These are phyloP conservation scores for Drosophila quinaria DNA, from an alignment of 2,888 invertebrate genomes.

Conservation along the genomic window DNA sequence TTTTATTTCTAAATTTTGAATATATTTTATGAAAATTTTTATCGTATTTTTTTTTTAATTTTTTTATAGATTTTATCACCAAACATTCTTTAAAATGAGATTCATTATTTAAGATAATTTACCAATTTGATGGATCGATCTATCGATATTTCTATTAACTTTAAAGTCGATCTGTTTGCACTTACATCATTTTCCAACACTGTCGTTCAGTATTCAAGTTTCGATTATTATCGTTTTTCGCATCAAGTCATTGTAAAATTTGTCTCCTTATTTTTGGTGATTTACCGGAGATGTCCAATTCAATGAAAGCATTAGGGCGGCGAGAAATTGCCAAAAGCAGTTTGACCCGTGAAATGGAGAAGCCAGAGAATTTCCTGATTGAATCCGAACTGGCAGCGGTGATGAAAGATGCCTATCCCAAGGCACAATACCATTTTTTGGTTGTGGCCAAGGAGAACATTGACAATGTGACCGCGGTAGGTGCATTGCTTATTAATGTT, in stretches of 20 bases:
- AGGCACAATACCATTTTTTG: constrained; percentile 60
- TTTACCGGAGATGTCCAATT: neutral
- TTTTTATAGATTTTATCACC: no score
- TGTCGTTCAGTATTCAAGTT: neutral
- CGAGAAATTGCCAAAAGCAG: neutral
- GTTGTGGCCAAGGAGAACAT: constrained; percentile 53
- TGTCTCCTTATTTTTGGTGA: neutral
- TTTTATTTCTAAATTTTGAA: no score
- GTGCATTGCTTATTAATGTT: neutral
- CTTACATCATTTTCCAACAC: constrained; percentile 18
- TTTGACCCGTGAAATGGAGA: constrained; percentile 14
- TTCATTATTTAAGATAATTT: no score
- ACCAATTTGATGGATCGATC: neutral
- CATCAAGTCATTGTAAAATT: neutral
- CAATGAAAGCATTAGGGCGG: neutral
- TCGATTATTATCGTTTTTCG: neutral
- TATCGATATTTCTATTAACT: neutral
- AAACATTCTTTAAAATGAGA: no score
- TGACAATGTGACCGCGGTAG: constrained; percentile 40
- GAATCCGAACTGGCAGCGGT: constrained; percentile 55
- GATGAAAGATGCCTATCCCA: constrained; percentile 51
- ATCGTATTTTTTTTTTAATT: no score
- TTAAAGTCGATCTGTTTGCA: no score
- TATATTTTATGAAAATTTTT: no score
- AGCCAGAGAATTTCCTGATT: constrained; percentile 26